phyloP scores from a whole-genome alignment of 1,140 invertebrate genomes.

The Rhopalosiphum padi region DNA sequence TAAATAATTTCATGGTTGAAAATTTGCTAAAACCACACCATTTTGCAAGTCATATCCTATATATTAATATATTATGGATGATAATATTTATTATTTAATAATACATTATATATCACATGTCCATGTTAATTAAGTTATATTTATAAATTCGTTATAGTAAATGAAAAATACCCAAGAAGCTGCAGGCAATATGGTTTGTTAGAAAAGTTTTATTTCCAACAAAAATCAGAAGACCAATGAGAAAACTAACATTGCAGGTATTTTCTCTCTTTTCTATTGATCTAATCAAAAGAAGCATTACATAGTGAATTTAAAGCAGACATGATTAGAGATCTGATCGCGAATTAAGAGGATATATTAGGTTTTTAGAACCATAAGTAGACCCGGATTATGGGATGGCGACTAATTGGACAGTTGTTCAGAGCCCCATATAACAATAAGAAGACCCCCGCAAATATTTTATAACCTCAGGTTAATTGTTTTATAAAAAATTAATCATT shows the following conservation, averaged over 20 bases:
- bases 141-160: neutral
- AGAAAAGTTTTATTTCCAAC: neutral
- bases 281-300: neutral
- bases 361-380: neutral
- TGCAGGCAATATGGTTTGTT: neutral
- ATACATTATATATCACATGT: neutral
- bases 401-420: slow-evolving; percentile 16
- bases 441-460: neutral
- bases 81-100: neutral
- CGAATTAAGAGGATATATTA: neutral
- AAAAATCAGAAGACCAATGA: neutral
- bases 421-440: neutral
- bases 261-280: neutral
- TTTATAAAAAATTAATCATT: neutral
- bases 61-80: too few species aligned
- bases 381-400: neutral
- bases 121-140: neutral
- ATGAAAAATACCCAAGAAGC: neutral
- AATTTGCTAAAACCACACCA: neutral
- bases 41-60: neutral
- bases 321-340: slow-evolving; percentile 3
- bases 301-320: neutral
- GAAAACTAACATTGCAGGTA: neutral
- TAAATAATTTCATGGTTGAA: neutral
- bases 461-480: neutral